Evolutionary conservation across 1,140 invertebrate species (phyloP), one percentile per base, ranked within the genome.

Genomic region (Diachasma alloeum): DNA sequence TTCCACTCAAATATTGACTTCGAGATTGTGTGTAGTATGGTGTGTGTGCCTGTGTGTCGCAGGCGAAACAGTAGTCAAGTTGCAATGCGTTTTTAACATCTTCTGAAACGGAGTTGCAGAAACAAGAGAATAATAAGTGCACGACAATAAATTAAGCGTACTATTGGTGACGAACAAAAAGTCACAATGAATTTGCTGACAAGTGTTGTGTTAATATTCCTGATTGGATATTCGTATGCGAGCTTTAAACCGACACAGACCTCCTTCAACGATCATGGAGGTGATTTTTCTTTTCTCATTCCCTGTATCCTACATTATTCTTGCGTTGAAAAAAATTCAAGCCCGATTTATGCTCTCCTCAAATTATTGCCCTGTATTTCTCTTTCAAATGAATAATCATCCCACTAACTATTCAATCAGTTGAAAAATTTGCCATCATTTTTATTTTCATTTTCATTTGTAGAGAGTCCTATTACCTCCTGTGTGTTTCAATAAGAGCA

Each of bases 1-100:
- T 88, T 86, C 83, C 83, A 80, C 84, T 88, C 83, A 87, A 88
- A 88, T 88, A 88, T 88, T 88, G 87, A 88, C 87, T 88, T 71
- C 81, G 81, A 85, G 82, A 84, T 84, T 86, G 86, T 87, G 85
- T 83, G 76, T 76, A 59, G 39, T 13, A 2, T 10, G 4, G 36
- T 9, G 4, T 5, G 36, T 37, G 36, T 37, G 36, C 39, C 39
- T 42, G 39, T 42, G 84, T 85, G 85, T 85, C 83, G 85, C 83
- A 83, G 85, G 75, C 78, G 77, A 82, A 77, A 78, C 68, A 63
- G 59, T 72, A 79, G 80, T 78, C 74, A 56, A 79, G 79, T 71
- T 78, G 82, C 82, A 80, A 85, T 83, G 83, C 81, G 77, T 78
- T 82, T 81, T 78, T 83, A 81, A 83, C 73, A 72, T 72, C 42